A percentile compares a stretch with the other conserved stretches of the same genome.
These are phyloP conservation scores for Panopea generosa DNA, from an alignment of 2,888 invertebrate genomes.

Conservation along the genomic window DNA sequence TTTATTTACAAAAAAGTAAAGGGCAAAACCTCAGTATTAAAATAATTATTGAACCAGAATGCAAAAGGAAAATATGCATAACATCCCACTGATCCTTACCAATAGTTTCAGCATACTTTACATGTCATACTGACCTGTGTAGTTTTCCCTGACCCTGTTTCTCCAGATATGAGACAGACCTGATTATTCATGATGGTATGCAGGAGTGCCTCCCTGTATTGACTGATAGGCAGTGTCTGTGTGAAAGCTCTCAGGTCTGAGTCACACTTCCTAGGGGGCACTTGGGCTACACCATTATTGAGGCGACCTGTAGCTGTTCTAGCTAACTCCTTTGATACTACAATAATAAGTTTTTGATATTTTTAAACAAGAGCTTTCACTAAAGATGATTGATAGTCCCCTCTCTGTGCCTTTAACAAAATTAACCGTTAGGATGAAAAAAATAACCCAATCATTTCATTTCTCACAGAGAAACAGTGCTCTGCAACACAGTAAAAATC, in stretches of 20 bases:
- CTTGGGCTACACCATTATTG: slow-evolving; percentile 90
- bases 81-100: no score
- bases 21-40: no score
- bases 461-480: no score
- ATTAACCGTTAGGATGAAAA: no score
- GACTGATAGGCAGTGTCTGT: slow-evolving; percentile 90
- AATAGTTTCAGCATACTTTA: no score
- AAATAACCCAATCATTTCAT: no score
- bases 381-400: no score
- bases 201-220: slow-evolving; percentile 89
- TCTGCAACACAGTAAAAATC: no score
- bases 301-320: slow-evolving; percentile 89
- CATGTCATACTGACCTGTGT: slow-evolving; percentile 90
- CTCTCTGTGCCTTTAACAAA: no score
- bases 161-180: slow-evolving; percentile 88
- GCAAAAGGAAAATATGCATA: no score
- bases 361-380: not conserved
- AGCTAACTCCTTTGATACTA: slow-evolving; percentile 78
- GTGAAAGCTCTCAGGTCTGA: slow-evolving; percentile 84
- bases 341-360: not conserved
- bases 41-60: no score
- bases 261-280: slow-evolving; percentile 86
- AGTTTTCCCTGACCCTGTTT: slow-evolving; percentile 97
- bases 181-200: slow-evolving; percentile 89
- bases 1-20: no score